These are phyloP conservation scores for Graphium colonna DNA, from an alignment of 2,888 invertebrate species.

Conservation along the genomic window DNA sequence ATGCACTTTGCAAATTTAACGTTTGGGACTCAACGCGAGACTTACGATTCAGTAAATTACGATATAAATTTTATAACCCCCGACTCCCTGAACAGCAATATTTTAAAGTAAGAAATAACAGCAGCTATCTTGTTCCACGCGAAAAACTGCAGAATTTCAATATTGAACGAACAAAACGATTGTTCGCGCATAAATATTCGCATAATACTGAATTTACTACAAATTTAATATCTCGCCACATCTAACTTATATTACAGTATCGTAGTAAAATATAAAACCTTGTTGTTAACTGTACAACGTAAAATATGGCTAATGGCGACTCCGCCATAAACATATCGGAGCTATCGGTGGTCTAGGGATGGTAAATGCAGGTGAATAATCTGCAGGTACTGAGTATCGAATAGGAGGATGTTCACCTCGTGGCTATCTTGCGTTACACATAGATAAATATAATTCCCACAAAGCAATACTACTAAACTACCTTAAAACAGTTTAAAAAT, in stretches of 20 bases:
- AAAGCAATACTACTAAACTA: no score
- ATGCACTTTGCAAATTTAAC: not conserved
- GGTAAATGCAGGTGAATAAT: conserved; percentile 15
- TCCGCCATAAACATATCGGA: conserved; percentile 15
- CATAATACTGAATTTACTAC: conserved; percentile 13
- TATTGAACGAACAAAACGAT: not conserved
- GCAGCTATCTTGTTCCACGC: not conserved
- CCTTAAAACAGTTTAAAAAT: no score
- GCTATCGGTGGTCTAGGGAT: conserved; percentile 9
- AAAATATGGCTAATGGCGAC: conserved; percentile 6
- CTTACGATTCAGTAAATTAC: not conserved
- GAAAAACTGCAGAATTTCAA: not conserved
- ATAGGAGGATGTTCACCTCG: not conserved
- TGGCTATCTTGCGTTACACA: not conserved
- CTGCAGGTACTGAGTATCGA: conserved; percentile 1
- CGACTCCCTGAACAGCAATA: not conserved
- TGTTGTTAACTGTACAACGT: conserved; percentile 9
- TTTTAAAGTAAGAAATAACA: not conserved
- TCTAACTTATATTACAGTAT: conserved; percentile 11
- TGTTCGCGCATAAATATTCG: not conserved
- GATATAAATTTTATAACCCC: not conserved
- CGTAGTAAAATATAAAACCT: conserved; percentile 9
- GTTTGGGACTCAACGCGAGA: not conserved
- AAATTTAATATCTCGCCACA: conserved; percentile 14
- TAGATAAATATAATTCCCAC: no score